phyloP scores from a whole-genome alignment of 1,140 invertebrate species.

The Chrysopa pallens region DNA sequence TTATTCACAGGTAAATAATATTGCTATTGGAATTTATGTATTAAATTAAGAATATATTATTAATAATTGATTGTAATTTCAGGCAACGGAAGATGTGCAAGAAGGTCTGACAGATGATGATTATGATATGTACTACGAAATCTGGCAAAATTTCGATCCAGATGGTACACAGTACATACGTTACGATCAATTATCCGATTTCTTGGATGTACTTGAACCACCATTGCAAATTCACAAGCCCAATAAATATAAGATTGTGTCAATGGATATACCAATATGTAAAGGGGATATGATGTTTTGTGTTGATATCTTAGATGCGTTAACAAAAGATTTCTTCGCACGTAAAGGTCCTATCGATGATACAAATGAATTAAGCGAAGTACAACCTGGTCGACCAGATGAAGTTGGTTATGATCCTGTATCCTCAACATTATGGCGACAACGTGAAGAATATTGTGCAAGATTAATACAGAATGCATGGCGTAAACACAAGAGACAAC shows the following conservation, averaged over 20 bases:
- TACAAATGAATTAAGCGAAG: slow-evolving; percentile 64
- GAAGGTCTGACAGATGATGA: slow-evolving; percentile 96
- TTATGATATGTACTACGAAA: slow-evolving; percentile 99
- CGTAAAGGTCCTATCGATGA: slow-evolving; percentile 83
- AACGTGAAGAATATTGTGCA: slow-evolving; percentile 90
- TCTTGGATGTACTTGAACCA: slow-evolving; percentile 84
- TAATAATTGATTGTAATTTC: slow-evolving; percentile 13
- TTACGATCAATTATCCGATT: slow-evolving; percentile 84
- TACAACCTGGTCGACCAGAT: slow-evolving; percentile 51
- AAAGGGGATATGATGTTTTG: slow-evolving; percentile 93
- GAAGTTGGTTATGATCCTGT: slow-evolving; percentile 81
- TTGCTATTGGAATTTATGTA: neutral
- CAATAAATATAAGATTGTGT: slow-evolving; percentile 97
- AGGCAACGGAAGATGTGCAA: slow-evolving; percentile 95
- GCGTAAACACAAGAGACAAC: slow-evolving; percentile 63
- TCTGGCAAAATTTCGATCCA: slow-evolving; percentile 97
- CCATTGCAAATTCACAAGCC: slow-evolving; percentile 93
- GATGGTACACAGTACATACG: slow-evolving; percentile 94
- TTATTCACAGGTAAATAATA: slow-evolving; percentile 46
- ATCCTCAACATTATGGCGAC: slow-evolving; percentile 82
- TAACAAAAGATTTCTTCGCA: slow-evolving; percentile 92
- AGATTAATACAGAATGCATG: slow-evolving; percentile 88
- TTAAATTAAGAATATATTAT: neutral
- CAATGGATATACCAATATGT: slow-evolving; percentile 97
- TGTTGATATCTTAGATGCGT: slow-evolving; percentile 91